phyloP scores from a whole-genome alignment of 2,888 invertebrate genomes.

The Thalpophila matura region DNA sequence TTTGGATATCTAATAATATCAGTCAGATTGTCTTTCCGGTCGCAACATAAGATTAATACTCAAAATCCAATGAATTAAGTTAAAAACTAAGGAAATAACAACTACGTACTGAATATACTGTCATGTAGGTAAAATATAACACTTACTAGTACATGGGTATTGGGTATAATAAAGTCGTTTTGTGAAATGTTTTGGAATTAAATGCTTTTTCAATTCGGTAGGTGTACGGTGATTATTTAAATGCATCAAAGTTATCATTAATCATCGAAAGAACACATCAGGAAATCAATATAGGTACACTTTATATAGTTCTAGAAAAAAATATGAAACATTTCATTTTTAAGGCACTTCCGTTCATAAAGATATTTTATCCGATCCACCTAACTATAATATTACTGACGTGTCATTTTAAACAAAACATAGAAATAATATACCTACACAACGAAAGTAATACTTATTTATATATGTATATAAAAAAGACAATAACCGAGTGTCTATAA shows the following conservation, averaged over 20 bases:
- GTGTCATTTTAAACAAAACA: background rate
- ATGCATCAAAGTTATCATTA: constrained; percentile 16
- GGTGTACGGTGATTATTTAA: constrained; percentile 2
- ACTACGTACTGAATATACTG: constrained; percentile 64
- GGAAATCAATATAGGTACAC: background rate
- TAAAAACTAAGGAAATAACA: constrained; percentile 35
- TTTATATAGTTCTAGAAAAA: too few species aligned
- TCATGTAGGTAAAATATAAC: constrained; percentile 73
- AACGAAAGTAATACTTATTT: too few species aligned
- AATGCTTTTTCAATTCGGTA: constrained; percentile 48
- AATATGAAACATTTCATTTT: constrained; percentile 1
- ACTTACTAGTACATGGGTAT: constrained; percentile 37
- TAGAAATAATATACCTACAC: constrained; percentile 1
- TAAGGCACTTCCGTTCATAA: constrained; percentile 16
- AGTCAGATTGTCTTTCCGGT: constrained; percentile 64
- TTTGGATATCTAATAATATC: constrained; percentile 58
- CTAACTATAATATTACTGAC: too few species aligned
- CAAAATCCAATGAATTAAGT: constrained; percentile 29
- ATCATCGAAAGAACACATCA: background rate
- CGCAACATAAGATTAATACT: constrained; percentile 42
- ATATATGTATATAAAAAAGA: too few species aligned
- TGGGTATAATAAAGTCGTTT: constrained; percentile 49
- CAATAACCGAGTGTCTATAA: background rate
- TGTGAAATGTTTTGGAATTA: constrained; percentile 33
- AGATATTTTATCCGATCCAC: too few species aligned